Evolutionary conservation across 1,140 invertebrate species (phyloP).

Genomic region (Pseudomyrmex sp.): DNA sequence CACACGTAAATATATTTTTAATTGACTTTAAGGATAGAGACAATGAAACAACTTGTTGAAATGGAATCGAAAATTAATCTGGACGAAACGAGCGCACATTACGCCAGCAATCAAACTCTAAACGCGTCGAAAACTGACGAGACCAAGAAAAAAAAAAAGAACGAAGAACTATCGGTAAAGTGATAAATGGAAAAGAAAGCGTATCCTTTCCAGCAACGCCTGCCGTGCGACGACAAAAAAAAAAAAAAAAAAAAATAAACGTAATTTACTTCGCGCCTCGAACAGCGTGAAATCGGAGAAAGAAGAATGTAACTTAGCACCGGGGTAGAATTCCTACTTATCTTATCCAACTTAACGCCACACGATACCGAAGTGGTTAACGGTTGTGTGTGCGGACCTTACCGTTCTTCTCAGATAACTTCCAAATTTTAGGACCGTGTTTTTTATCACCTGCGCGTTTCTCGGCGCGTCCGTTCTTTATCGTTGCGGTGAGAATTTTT

Average conservation of each 20-base stretch:
- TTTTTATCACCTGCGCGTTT: constrained; percentile 15
- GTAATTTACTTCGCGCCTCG: constrained; percentile 53
- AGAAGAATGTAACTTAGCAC: constrained; percentile 63
- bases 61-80: not conserved
- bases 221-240: constrained; percentile 2
- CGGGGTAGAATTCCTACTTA: constrained; percentile 70
- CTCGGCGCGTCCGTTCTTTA: not conserved
- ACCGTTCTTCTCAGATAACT: constrained; percentile 67
- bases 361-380: constrained; percentile 69
- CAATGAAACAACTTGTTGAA: not conserved
- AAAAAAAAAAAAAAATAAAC: too few relatives aligned
- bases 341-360: constrained; percentile 75
- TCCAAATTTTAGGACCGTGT: constrained; percentile 69
- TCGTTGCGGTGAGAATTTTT: constrained; percentile 7
- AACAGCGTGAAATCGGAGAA: constrained; percentile 39
- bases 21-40: constrained; percentile 9
- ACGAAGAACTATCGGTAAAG: not conserved
- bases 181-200: constrained; percentile 27
- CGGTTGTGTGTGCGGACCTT: constrained; percentile 28
- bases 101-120: constrained; percentile 11
- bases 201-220: not conserved
- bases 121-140: not conserved
- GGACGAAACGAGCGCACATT: constrained; percentile 1
- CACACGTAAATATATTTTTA: constrained; percentile 3
- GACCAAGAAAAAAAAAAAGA: not conserved